A percentile compares a stretch with the other conserved stretches of the same genome.
phyloP scores from a whole-genome alignment of 2,888 invertebrate genomes.

The Salpingus planirostris region DNA sequence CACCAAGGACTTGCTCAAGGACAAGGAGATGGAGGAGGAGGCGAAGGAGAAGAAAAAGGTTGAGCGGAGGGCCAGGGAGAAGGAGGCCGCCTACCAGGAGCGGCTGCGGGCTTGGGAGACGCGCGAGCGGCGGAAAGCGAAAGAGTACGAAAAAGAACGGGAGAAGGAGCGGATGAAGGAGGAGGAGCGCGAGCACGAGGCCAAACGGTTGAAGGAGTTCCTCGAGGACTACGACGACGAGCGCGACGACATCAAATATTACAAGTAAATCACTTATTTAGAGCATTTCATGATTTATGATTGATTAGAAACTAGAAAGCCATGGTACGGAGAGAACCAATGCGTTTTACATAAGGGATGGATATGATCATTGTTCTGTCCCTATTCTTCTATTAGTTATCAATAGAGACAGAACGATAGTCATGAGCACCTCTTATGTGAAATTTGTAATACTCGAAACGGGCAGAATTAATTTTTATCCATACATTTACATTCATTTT shows the following conservation, averaged over 20 bases:
- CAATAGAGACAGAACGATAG: too few relatives aligned
- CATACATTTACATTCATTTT: too few relatives aligned
- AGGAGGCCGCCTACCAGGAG: constrained; percentile 95
- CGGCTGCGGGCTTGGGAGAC: constrained; percentile 73
- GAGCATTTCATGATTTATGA: too few relatives aligned
- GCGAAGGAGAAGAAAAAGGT: constrained; percentile 79
- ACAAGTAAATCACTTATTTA: too few relatives aligned
- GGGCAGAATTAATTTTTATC: too few relatives aligned
- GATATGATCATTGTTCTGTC: too few relatives aligned
- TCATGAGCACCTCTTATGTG: too few relatives aligned
- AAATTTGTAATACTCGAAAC: too few relatives aligned
- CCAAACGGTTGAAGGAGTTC: constrained; percentile 91
- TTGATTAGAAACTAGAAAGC: too few relatives aligned
- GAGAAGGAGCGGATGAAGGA: constrained; percentile 77
- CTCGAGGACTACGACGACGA: constrained; percentile 99
- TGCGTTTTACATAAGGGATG: too few relatives aligned
- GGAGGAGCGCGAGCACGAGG: constrained; percentile 84
- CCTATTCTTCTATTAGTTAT: too few relatives aligned
- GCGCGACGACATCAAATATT: constrained; percentile 93
- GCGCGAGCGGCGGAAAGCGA: constrained; percentile 79
- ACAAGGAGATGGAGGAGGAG: constrained; percentile 87
- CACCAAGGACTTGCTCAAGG: constrained; percentile 56
- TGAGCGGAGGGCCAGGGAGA: constrained; percentile 87
- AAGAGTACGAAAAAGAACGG: constrained; percentile 83
- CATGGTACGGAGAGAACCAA: too few relatives aligned